These are phyloP conservation scores for Parnassius apollo DNA, from an alignment of 2,888 invertebrate species.

Conservation along the genomic window DNA sequence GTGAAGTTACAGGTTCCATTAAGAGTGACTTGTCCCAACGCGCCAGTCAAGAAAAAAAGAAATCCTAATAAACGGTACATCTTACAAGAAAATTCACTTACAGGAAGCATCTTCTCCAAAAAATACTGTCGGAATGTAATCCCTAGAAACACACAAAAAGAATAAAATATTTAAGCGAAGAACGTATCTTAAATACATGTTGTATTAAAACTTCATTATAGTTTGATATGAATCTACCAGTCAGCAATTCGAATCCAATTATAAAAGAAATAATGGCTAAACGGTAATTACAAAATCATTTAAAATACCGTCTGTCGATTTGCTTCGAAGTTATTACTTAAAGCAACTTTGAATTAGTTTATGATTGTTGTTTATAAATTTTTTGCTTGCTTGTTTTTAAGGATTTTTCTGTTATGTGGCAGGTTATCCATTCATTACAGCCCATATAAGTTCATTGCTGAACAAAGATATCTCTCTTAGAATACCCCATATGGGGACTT, in stretches of 20 bases:
- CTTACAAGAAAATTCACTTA: not conserved
- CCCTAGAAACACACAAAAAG: not conserved
- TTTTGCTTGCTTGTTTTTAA: no score
- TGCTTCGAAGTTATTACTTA: no score
- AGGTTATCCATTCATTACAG: no score
- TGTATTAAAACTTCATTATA: slow-evolving; percentile 1
- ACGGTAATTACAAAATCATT: no score
- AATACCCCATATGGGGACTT: no score
- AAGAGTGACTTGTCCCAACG: slow-evolving; percentile 13
- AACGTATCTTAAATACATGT: slow-evolving; percentile 14
- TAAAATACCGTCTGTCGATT: no score
- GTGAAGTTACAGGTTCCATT: slow-evolving; percentile 24
- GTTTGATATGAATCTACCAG: not conserved
- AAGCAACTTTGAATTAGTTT: no score
- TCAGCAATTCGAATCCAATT: slow-evolving; percentile 6
- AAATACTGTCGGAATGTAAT: not conserved
- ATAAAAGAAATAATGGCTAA: not conserved
- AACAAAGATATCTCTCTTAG: no score
- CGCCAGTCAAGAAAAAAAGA: slow-evolving; percentile 6
- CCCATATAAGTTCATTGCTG: no score
- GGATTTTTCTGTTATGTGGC: no score
- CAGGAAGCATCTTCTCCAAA: not conserved
- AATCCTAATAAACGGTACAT: slow-evolving; percentile 13
- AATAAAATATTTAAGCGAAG: not conserved
- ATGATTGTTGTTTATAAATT: no score